A percentile compares a stretch with the other conserved stretches of the same genome.
Evolutionary conservation across 35 echinoderm and acorn worm species (phyloP).

Genomic region (Lytechinus variegatus): DNA sequence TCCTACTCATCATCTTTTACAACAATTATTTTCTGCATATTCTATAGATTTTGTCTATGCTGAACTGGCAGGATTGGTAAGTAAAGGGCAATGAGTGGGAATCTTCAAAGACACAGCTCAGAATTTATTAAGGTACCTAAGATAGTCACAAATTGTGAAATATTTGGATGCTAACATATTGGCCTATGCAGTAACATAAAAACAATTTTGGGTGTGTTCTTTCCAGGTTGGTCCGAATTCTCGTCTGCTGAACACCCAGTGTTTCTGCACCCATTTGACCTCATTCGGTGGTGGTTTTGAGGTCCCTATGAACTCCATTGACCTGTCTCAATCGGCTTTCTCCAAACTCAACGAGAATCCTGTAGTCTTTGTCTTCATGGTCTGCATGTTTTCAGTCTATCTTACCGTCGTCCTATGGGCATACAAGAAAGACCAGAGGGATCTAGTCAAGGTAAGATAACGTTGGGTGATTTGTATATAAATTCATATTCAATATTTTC

Average conservation of each 20-base stretch:
- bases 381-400: slow-evolving; percentile 75
- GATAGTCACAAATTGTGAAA: too few species aligned
- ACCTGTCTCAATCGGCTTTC: slow-evolving; percentile 85
- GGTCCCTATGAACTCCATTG: slow-evolving; percentile 92
- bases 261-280: slow-evolving; percentile 80
- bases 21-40: too few species aligned
- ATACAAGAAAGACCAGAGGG: slow-evolving; percentile 87
- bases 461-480: too few species aligned
- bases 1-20: too few species aligned
- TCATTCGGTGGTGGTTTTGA: slow-evolving; percentile 90
- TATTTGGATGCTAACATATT: too few species aligned
- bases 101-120: too few species aligned
- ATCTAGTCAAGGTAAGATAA: slow-evolving; percentile 59
- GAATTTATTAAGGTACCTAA: too few species aligned
- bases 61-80: too few species aligned
- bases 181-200: too few species aligned
- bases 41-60: too few species aligned
- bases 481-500: too few species aligned
- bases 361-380: slow-evolving; percentile 91
- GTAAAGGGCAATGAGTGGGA: too few species aligned
- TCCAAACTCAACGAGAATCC: slow-evolving; percentile 94
- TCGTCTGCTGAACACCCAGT: slow-evolving; percentile 66
- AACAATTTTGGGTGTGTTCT: neutral
- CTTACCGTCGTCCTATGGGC: slow-evolving; percentile 80
- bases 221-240: slow-evolving; percentile 67